Evolutionary conservation across 2,888 invertebrate species (phyloP).

Genomic region (Eupithecia centaureata): DNA sequence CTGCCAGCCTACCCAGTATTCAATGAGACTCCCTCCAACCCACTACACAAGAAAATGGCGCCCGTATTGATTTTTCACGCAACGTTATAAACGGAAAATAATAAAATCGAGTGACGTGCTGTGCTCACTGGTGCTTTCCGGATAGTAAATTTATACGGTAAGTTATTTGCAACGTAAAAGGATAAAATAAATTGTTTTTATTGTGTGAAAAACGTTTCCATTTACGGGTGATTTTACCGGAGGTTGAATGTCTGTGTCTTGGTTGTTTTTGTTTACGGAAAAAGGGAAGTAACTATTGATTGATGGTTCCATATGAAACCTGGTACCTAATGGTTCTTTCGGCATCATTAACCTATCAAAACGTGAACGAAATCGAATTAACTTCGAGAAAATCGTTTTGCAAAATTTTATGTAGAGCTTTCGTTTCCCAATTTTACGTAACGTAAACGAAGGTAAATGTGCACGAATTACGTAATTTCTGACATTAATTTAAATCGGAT

Average conservation of each 20-base stretch:
- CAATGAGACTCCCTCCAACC: slow-evolving; percentile 56
- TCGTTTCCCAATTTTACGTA: background rate
- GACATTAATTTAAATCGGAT: background rate
- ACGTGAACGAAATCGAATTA: slow-evolving; percentile 23
- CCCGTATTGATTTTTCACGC: slow-evolving; percentile 71
- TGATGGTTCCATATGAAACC: slow-evolving; percentile 49
- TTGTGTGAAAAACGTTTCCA: slow-evolving; percentile 9
- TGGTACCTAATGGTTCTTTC: slow-evolving; percentile 50
- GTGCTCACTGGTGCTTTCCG: slow-evolving; percentile 48
- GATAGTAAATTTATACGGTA: slow-evolving; percentile 26
- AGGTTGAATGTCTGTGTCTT: slow-evolving; percentile 60
- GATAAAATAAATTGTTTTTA: slow-evolving; percentile 3
- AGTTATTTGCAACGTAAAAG: slow-evolving; percentile 7
- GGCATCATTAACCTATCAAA: slow-evolving; percentile 33
- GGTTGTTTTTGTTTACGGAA: slow-evolving; percentile 70
- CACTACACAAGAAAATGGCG: slow-evolving; percentile 60
- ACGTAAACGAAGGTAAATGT: background rate
- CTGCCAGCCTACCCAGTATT: slow-evolving; percentile 69
- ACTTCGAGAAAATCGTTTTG: slow-evolving; percentile 13
- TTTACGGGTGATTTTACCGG: slow-evolving; percentile 51
- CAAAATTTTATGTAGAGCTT: slow-evolving; percentile 8
- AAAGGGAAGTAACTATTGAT: slow-evolving; percentile 50
- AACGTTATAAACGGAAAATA: slow-evolving; percentile 64
- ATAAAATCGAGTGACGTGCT: slow-evolving; percentile 62
- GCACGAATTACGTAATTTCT: slow-evolving; percentile 5